Conservation (phyloP, 1,140 invertebrate genomes). For the Musca vetustissima region DNA sequence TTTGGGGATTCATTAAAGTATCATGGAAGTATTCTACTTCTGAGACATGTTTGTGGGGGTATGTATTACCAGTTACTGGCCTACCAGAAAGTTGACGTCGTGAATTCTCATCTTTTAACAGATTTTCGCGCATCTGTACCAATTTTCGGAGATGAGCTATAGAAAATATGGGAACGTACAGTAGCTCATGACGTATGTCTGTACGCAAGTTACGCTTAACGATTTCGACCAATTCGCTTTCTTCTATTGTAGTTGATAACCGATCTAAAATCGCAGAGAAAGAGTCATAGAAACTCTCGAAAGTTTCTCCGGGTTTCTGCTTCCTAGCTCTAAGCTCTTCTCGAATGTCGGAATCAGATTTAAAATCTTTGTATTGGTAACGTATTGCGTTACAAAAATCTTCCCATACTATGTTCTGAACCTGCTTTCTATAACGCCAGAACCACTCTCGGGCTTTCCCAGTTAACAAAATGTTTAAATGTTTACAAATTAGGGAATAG, state of each 20-base stretch:
- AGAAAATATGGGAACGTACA: neutral
- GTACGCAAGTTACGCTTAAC: neutral
- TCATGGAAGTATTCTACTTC: too few species aligned
- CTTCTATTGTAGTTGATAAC: neutral
- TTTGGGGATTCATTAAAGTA: neutral
- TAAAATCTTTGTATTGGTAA: constrained; percentile 21
- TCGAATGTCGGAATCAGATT: neutral
- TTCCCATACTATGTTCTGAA: constrained; percentile 12
- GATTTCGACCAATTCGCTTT: neutral
- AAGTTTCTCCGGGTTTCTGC: constrained; percentile 8
- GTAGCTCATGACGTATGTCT: constrained; percentile 7
- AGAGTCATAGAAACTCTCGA: constrained; percentile 1
- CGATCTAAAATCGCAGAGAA: neutral
- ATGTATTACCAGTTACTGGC: too few species aligned
- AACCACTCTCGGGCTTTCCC: constrained; percentile 18
- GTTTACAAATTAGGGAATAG: constrained; percentile 5
- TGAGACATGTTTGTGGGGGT: too few species aligned
- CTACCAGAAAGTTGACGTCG: too few species aligned
- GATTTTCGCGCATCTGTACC: neutral
- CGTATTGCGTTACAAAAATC: constrained; percentile 16
- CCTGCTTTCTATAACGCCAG: constrained; percentile 22
- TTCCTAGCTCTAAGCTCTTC: neutral
- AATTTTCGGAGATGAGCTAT: constrained; percentile 1
- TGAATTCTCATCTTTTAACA: too few species aligned
- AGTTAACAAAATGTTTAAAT: constrained; percentile 4